These are phyloP conservation scores for Seriola dumerili DNA, from an alignment of 2,113 vertebrate species.

Conservation along the genomic window DNA sequence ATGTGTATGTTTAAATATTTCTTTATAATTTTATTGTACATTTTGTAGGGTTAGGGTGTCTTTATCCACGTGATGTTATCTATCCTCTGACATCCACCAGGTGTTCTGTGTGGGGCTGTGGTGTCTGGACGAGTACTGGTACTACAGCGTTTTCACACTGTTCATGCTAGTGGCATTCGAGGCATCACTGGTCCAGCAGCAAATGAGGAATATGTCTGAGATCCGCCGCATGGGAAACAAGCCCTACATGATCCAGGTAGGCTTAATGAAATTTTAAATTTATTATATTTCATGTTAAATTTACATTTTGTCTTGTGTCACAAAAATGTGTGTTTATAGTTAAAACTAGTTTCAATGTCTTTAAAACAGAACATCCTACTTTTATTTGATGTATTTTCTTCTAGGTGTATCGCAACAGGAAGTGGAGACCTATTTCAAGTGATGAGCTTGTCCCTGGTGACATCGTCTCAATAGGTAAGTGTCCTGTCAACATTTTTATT, in stretches of 20 bases:
- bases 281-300: not conserved
- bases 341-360: not conserved
- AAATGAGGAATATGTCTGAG: conserved; percentile 96
- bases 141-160: conserved; percentile 97
- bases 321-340: not conserved
- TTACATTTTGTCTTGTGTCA: not conserved
- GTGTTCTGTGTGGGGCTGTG: conserved; percentile 97
- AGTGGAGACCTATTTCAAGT: conserved; percentile 95
- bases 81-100: conserved; percentile 69
- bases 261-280: not conserved
- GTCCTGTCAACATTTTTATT: conserved; percentile 14
- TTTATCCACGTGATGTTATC: conserved; percentile 2
- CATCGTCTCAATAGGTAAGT: conserved; percentile 92
- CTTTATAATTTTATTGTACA: not conserved
- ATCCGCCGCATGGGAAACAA: conserved; percentile 98
- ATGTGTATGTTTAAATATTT: conserved; percentile 2
- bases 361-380: not conserved
- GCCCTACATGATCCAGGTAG: conserved; percentile 94
- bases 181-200: conserved; percentile 96
- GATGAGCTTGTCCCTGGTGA: conserved; percentile 95
- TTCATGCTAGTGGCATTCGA: conserved; percentile 98
- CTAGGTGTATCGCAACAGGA: conserved; percentile 96
- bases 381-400: not conserved
- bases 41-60: not conserved
- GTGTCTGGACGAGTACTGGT: conserved; percentile 99